A percentile compares a stretch with the other conserved stretches of the same genome.
phyloP scores from a whole-genome alignment of 1,140 invertebrate species.

The Bicyclus anynana region DNA sequence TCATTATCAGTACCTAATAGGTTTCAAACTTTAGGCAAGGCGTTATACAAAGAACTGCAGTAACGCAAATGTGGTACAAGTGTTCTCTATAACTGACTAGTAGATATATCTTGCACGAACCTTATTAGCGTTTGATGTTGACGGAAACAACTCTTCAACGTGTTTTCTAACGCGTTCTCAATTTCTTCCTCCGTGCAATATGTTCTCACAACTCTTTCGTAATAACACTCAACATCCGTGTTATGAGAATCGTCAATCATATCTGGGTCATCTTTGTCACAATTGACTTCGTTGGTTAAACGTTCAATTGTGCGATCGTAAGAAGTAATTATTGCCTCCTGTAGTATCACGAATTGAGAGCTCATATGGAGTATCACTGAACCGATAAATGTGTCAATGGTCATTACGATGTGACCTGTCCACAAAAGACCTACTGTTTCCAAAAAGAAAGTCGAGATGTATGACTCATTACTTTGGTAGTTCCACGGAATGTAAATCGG shows the following conservation, averaged over 20 bases:
- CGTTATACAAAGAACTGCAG: too few relatives aligned
- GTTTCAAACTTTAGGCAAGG: too few relatives aligned
- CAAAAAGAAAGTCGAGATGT: slow-evolving; percentile 52
- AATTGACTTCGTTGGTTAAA: slow-evolving; percentile 31
- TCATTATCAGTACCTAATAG: too few relatives aligned
- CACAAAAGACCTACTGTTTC: slow-evolving; percentile 64
- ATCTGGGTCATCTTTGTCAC: slow-evolving; percentile 9
- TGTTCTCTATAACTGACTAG: neutral
- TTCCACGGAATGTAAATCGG: slow-evolving; percentile 67
- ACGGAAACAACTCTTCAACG: slow-evolving; percentile 44
- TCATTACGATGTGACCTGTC: slow-evolving; percentile 71
- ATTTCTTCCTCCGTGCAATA: slow-evolving; percentile 44
- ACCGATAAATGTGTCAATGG: slow-evolving; percentile 64
- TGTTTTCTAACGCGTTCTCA: slow-evolving; percentile 42
- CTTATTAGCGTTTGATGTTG: slow-evolving; percentile 61
- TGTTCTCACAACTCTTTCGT: slow-evolving; percentile 36
- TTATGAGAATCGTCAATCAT: slow-evolving; percentile 7
- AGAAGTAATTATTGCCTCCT: slow-evolving; percentile 58
- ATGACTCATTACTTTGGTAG: slow-evolving; percentile 50
- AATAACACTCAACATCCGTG: slow-evolving; percentile 16
- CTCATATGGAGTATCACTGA: slow-evolving; percentile 68
- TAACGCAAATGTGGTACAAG: neutral
- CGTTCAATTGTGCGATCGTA: slow-evolving; percentile 49
- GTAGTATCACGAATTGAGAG: slow-evolving; percentile 54
- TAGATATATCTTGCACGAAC: slow-evolving; percentile 25